A percentile compares a stretch with the other conserved stretches of the same genome.
phyloP scores from a whole-genome alignment of 2,113 vertebrate genomes.

The Tupaia tana region DNA sequence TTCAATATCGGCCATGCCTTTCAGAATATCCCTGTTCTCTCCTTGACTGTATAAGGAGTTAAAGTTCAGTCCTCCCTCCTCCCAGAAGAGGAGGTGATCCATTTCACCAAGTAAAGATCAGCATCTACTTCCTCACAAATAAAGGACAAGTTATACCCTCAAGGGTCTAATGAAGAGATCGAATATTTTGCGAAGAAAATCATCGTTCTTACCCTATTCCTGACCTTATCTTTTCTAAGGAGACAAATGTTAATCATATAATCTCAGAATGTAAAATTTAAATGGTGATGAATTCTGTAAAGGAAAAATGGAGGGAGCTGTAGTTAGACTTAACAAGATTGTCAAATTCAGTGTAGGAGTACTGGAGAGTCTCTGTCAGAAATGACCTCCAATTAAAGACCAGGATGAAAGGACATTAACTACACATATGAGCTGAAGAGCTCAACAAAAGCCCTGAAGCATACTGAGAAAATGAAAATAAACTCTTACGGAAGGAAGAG shows the following conservation, averaged over 20 bases:
- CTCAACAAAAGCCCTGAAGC: too few species aligned
- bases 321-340: neutral
- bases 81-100: neutral
- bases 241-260: neutral
- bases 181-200: neutral
- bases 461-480: neutral
- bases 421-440: neutral
- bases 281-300: neutral
- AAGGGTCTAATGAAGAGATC: neutral
- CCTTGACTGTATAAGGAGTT: neutral
- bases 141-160: neutral
- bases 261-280: neutral
- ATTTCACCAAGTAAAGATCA: neutral
- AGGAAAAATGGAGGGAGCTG: neutral
- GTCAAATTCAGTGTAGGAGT: neutral
- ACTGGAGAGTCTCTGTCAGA: neutral
- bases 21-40: neutral
- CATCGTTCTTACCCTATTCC: neutral
- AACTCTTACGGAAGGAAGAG: neutral
- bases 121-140: neutral
- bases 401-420: neutral
- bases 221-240: slow-evolving; percentile 18
- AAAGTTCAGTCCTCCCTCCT: neutral
- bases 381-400: neutral
- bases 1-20: neutral